phyloP scores from a whole-genome alignment of 2,797 vertebrate species.

The Acestrorhynchus altus region DNA sequence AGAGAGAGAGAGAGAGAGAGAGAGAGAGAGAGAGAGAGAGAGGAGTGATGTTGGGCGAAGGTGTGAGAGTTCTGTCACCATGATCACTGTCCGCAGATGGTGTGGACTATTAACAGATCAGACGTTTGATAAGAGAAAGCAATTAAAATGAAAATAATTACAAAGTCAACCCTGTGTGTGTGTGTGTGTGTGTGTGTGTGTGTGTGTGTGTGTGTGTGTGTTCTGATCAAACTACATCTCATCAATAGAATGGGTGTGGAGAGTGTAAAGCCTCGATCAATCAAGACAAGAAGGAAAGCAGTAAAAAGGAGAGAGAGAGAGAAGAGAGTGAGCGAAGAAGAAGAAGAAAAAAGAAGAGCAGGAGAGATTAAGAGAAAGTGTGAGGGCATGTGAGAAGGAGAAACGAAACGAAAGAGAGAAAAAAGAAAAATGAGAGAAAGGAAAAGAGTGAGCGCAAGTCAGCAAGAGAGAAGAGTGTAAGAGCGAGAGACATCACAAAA shows the following conservation, averaged over 20 bases:
- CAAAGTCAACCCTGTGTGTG: constrained; percentile 75
- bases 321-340: neutral
- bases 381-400: too few species aligned
- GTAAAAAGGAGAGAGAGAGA: constrained; percentile 35
- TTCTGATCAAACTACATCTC: constrained; percentile 79
- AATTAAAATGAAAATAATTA: constrained; percentile 90
- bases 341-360: neutral
- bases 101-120: constrained; percentile 76
- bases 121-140: constrained; percentile 79
- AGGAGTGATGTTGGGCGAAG: constrained; percentile 54
- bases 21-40: constrained; percentile 46
- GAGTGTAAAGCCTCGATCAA: constrained; percentile 57
- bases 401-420: neutral
- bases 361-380: neutral
- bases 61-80: constrained; percentile 43
- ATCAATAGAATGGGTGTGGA: constrained; percentile 62
- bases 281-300: constrained; percentile 40
- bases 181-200: neutral
- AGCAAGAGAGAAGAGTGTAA: neutral
- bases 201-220: constrained; percentile 29
- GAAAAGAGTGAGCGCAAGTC: neutral
- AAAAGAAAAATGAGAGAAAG: neutral
- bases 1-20: constrained; percentile 66
- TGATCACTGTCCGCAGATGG: constrained; percentile 73
- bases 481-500: too few species aligned